phyloP scores from a whole-genome alignment of 2,888 invertebrate genomes.

The Lithosia quadra region DNA sequence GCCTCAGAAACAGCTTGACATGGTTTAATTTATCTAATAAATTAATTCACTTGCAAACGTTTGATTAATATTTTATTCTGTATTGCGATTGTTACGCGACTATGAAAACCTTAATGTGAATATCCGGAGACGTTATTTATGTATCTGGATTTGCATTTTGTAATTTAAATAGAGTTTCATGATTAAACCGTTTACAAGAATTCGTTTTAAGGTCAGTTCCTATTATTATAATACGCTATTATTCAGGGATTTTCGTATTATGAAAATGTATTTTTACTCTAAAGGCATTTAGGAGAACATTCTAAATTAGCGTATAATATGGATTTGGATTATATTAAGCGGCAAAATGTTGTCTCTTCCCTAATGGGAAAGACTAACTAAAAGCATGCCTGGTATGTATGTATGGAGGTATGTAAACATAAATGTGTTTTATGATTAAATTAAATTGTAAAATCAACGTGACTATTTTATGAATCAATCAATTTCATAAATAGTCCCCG shows the following conservation, averaged over 20 bases:
- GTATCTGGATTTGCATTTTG: constrained; percentile 39
- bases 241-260: constrained; percentile 18
- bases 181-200: constrained; percentile 33
- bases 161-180: constrained; percentile 42
- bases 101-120: constrained; percentile 39
- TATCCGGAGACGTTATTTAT: constrained; percentile 41
- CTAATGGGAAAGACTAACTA: background rate
- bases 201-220: constrained; percentile 29
- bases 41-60: constrained; percentile 63
- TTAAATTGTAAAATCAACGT: too few species aligned
- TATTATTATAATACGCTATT: constrained; percentile 17
- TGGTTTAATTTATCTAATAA: constrained; percentile 71
- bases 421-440: too few species aligned
- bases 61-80: constrained; percentile 48
- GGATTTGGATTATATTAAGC: background rate
- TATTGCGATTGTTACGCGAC: constrained; percentile 33
- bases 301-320: background rate
- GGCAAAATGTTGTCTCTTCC: background rate
- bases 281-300: background rate
- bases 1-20: constrained; percentile 65
- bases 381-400: too few species aligned
- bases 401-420: too few species aligned
- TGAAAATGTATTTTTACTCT: constrained; percentile 25
- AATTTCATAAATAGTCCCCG: too few species aligned
- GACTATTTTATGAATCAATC: too few species aligned